These are phyloP conservation scores for Ursus arctos DNA, from an alignment of 2,113 vertebrate species.

Conservation along the genomic window DNA sequence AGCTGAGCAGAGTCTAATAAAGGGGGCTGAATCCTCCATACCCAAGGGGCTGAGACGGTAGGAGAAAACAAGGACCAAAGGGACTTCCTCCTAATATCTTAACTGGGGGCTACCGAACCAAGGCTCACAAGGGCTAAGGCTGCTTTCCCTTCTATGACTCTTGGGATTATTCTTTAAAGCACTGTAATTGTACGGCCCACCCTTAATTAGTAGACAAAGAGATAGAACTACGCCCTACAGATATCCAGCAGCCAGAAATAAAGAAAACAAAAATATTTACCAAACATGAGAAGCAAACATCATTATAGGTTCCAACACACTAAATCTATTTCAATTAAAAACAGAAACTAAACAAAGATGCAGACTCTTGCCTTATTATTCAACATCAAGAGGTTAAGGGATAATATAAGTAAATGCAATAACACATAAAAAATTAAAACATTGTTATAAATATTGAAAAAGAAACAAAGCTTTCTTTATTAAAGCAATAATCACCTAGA, in stretches of 20 bases:
- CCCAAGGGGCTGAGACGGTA: neutral
- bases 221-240: neutral
- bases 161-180: neutral
- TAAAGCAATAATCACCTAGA: conserved; percentile 14
- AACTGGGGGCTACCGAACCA: neutral
- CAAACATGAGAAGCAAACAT: neutral
- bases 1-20: neutral
- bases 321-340: conserved; percentile 29
- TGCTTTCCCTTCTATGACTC: neutral
- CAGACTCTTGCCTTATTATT: conserved; percentile 3
- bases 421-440: neutral
- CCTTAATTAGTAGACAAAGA: neutral
- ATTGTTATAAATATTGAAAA: conserved; percentile 2
- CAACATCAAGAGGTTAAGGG: neutral
- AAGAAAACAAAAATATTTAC: neutral
- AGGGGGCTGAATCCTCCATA: neutral
- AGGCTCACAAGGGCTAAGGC: neutral
- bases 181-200: neutral
- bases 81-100: neutral
- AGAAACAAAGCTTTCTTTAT: neutral
- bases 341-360: conserved; percentile 15
- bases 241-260: neutral
- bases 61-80: neutral
- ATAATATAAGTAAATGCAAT: neutral
- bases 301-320: neutral